Conservation (phyloP, 23 tunicate species). For the Diplosoma virens region DNA sequence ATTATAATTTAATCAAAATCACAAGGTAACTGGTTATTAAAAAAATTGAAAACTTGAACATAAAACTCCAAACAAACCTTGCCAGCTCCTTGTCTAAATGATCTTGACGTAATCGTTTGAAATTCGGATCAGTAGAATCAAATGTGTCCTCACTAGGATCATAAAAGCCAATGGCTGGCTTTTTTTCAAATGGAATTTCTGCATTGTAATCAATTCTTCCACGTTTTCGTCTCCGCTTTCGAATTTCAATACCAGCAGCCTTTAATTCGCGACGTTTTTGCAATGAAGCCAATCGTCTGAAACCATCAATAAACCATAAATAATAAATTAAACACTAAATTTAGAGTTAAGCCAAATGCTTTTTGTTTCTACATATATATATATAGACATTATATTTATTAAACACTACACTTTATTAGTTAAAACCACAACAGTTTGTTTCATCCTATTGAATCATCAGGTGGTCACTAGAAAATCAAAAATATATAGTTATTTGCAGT, state of each 20-base stretch:
- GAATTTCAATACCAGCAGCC: constrained; percentile 89
- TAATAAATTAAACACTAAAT: background rate
- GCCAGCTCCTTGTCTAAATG: constrained; percentile 83
- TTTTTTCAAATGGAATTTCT: constrained; percentile 94
- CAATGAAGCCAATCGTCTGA: constrained; percentile 78
- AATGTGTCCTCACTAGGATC: constrained; percentile 72
- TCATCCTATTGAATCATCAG: too few relatives aligned
- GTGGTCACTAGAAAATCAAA: too few relatives aligned
- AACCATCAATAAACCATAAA: too few relatives aligned
- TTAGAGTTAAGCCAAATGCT: background rate
- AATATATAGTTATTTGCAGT: too few relatives aligned
- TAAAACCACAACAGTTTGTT: too few relatives aligned
- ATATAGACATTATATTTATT: too few relatives aligned
- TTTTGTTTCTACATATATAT: too few relatives aligned
- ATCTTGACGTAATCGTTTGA: constrained; percentile 73
- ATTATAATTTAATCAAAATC: too few relatives aligned
- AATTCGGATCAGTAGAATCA: constrained; percentile 76
- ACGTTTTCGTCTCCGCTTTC: constrained; percentile 49
- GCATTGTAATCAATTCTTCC: constrained; percentile 97
- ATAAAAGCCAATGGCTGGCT: constrained; percentile 85
- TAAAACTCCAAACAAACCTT: too few relatives aligned
- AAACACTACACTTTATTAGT: too few relatives aligned
- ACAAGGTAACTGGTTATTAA: too few relatives aligned
- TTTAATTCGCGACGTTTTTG: constrained; percentile 96
- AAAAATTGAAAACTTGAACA: too few relatives aligned